Conservation (phyloP, 1,140 invertebrate genomes). For the Delia radicum region DNA sequence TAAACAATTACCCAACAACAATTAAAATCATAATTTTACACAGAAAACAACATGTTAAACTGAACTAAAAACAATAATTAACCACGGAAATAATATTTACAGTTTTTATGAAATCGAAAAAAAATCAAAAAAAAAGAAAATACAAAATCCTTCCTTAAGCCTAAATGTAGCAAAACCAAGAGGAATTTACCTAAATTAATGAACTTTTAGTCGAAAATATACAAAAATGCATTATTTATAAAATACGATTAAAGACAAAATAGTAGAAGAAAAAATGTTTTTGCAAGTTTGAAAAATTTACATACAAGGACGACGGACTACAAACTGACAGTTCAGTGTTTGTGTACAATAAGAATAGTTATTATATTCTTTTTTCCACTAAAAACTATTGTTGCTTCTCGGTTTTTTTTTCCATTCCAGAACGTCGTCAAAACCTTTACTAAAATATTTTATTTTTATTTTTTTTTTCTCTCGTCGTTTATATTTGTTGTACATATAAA, state of each 20-base stretch:
- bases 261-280: conserved; percentile 1
- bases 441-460: not conserved
- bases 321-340: not conserved
- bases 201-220: conserved; percentile 27
- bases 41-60: conserved; percentile 5
- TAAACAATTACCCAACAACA: not conserved
- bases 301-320: not conserved
- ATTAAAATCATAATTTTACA: conserved; percentile 10
- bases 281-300: not conserved
- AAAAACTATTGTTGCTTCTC: not conserved
- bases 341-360: too few relatives aligned
- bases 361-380: too few relatives aligned
- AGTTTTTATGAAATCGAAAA: not conserved
- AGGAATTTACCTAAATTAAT: conserved; percentile 14
- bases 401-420: not conserved
- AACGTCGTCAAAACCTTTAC: not conserved
- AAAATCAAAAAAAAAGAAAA: conserved; percentile 19
- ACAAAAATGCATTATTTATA: conserved; percentile 54
- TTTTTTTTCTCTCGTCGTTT: not conserved
- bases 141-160: not conserved
- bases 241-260: conserved; percentile 27
- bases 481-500: conserved; percentile 6
- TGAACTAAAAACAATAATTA: conserved; percentile 18
- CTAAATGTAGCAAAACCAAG: not conserved
- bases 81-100: not conserved